phyloP scores from a whole-genome alignment of 2,797 vertebrate species.

The Intellagama lesueurii region DNA sequence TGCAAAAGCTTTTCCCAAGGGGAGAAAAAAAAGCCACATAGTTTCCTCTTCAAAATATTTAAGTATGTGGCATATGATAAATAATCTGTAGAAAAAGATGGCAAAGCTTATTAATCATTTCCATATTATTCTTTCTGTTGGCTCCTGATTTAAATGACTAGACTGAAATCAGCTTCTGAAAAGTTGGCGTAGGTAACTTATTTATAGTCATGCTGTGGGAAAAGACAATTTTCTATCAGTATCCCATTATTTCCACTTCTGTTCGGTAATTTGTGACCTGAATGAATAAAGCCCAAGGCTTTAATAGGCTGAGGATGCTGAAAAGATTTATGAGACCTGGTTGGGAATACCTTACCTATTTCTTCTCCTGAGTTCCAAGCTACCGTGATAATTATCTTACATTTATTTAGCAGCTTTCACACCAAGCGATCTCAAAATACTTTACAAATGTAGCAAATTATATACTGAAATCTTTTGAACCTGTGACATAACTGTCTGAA shows the following conservation, averaged over 20 bases:
- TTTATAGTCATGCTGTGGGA: conserved; percentile 63
- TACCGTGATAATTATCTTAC: neutral
- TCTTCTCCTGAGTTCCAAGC: conserved; percentile 46
- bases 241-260: conserved; percentile 66
- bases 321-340: conserved; percentile 45
- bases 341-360: conserved; percentile 21
- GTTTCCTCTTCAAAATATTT: conserved; percentile 15
- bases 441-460: conserved; percentile 56
- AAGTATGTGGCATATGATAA: conserved; percentile 56
- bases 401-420: conserved; percentile 39
- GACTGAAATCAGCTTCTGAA: conserved; percentile 63
- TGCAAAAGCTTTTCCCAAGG: conserved; percentile 12
- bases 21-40: conserved; percentile 22
- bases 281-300: conserved; percentile 63
- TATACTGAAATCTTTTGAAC: conserved; percentile 6
- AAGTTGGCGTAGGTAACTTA: conserved; percentile 64
- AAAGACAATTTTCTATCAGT: conserved; percentile 56
- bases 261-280: conserved; percentile 64
- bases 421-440: conserved; percentile 19
- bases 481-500: conserved; percentile 1
- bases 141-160: conserved; percentile 57
- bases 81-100: conserved; percentile 57
- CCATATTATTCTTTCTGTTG: conserved; percentile 52
- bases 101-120: conserved; percentile 57
- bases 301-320: conserved; percentile 41